Conservation (phyloP, 2,888 invertebrate genomes). For the Odontocerum albicorne region DNA sequence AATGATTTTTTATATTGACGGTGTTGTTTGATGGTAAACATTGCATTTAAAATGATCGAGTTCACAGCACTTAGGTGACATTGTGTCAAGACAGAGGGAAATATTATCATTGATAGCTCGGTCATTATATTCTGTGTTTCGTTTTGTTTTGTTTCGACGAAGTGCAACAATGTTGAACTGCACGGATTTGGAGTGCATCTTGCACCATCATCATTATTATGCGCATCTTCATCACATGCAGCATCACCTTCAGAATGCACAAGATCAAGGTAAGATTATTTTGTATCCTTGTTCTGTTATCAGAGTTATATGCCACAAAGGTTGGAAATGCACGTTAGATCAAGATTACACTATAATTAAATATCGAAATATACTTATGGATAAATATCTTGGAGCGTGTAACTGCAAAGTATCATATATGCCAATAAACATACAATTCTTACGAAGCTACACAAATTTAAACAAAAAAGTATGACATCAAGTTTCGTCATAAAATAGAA, state of each 20-base stretch:
- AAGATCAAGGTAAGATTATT: constrained; percentile 58
- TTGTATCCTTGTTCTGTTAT: background rate
- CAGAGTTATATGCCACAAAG: too few relatives aligned
- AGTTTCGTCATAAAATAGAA: too few relatives aligned
- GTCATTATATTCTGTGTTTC: background rate
- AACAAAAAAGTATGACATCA: too few relatives aligned
- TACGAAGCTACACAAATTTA: too few relatives aligned
- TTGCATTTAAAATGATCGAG: constrained; percentile 24
- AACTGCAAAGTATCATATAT: too few relatives aligned
- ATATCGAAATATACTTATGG: too few relatives aligned
- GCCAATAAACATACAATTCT: too few relatives aligned
- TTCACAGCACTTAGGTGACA: constrained; percentile 28
- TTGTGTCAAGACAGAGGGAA: constrained; percentile 9
- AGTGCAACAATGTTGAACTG: constrained; percentile 68
- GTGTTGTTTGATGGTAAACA: too few relatives aligned
- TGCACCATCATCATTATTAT: constrained; percentile 75
- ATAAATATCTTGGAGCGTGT: too few relatives aligned
- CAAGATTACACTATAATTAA: too few relatives aligned
- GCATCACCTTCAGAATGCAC: constrained; percentile 67
- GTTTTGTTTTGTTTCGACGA: constrained; percentile 6
- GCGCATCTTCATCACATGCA: constrained; percentile 70
- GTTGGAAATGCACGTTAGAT: too few relatives aligned
- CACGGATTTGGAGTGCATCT: constrained; percentile 75
- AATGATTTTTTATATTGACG: too few relatives aligned
- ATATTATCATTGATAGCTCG: background rate